Conservation (phyloP, 1,140 invertebrate genomes). For the Chionoecetes opilio region DNA sequence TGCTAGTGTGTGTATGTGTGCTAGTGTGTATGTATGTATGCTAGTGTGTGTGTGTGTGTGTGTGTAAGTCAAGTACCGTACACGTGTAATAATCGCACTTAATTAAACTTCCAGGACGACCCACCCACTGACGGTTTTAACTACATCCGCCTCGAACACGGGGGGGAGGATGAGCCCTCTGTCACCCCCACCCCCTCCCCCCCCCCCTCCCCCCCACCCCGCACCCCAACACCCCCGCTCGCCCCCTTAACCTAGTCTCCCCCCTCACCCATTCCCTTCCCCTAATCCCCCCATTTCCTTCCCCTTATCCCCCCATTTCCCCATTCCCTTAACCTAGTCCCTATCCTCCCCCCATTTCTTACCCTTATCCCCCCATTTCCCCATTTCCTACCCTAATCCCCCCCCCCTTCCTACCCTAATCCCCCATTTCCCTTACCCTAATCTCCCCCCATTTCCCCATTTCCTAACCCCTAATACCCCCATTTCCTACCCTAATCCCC, state of each 20-base stretch:
- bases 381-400: background rate
- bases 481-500: background rate
- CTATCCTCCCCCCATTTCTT: background rate
- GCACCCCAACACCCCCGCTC: background rate
- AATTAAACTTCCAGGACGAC: background rate
- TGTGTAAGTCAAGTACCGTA: background rate
- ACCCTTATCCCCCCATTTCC: background rate
- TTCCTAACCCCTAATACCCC: too few relatives aligned
- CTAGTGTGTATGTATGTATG: background rate
- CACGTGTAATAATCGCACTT: background rate
- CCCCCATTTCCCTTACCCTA: background rate
- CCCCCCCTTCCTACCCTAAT: too few relatives aligned
- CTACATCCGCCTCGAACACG: background rate
- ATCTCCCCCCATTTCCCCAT: background rate
- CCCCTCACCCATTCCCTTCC: background rate
- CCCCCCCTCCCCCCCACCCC: background rate
- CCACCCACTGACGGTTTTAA: background rate
- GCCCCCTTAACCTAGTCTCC: background rate
- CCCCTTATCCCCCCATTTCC: background rate
- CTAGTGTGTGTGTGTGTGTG: background rate
- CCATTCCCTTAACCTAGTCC: background rate
- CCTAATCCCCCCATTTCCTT: background rate
- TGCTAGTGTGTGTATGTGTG: background rate
- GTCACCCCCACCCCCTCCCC: background rate
- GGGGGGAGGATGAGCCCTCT: background rate